A percentile compares a stretch with the other conserved stretches of the same genome.
Conservation (phyloP, 2,888 invertebrate genomes). For the Apamea epomidion region DNA sequence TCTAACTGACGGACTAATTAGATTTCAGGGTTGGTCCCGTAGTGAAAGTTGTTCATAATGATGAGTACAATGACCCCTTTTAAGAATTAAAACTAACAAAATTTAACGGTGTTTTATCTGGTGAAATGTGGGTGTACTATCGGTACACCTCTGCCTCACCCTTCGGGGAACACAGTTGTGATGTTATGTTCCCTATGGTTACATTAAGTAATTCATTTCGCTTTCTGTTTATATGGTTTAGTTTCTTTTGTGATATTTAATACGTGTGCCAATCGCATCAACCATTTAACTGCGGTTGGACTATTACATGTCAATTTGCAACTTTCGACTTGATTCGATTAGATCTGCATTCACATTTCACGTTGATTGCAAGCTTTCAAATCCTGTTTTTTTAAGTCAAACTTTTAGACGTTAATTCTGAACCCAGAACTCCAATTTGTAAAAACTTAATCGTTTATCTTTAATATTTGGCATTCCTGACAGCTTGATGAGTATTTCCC, state of each 20-base stretch:
- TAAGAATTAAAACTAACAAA: no score
- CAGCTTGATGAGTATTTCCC: not conserved
- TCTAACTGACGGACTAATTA: no score
- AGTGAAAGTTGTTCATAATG: no score
- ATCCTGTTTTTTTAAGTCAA: constrained; percentile 10
- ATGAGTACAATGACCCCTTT: no score
- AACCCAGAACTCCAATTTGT: constrained; percentile 10
- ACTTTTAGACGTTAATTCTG: not conserved
- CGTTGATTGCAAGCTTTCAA: constrained; percentile 41
- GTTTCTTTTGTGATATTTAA: constrained; percentile 9
- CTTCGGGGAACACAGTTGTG: no score
- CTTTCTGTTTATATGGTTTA: constrained; percentile 38
- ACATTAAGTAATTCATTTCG: constrained; percentile 17
- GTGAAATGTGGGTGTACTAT: no score
- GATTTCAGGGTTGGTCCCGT: no score
- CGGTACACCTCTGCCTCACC: no score
- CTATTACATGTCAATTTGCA: constrained; percentile 37
- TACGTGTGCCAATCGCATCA: not conserved
- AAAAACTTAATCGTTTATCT: not conserved
- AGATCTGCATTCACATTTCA: constrained; percentile 34
- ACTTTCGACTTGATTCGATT: constrained; percentile 51
- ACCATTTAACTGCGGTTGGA: not conserved
- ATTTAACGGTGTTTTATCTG: no score
- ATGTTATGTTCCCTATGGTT: not conserved
- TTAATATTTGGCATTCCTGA: not conserved